Conservation (phyloP, 2,888 invertebrate genomes). For the Heliconius ismenius region DNA sequence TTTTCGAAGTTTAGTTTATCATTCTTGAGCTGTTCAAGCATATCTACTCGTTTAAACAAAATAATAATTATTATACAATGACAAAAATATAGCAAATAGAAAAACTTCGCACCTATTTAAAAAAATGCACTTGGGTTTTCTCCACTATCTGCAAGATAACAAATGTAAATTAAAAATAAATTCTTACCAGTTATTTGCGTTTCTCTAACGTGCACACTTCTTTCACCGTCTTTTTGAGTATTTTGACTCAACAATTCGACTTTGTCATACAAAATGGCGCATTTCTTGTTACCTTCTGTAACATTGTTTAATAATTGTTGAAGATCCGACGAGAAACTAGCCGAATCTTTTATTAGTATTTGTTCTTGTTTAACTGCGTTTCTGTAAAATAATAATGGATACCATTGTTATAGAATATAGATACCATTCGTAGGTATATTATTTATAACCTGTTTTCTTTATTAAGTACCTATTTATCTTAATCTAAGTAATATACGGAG, state of each 20-base stretch:
- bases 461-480: not conserved
- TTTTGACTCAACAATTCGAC: conserved; percentile 71
- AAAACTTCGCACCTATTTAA: no score
- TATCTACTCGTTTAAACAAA: conserved; percentile 60
- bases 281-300: conserved; percentile 71
- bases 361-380: conserved; percentile 80
- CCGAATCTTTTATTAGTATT: conserved; percentile 74
- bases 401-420: not conserved
- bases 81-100: no score
- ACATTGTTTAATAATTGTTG: conserved; percentile 74
- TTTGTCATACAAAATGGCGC: conserved; percentile 73
- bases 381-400: conserved; percentile 52
- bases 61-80: not conserved
- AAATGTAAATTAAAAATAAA: not conserved
- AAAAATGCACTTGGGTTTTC: no score
- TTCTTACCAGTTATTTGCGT: conserved; percentile 76
- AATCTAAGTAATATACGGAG: not conserved
- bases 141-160: no score
- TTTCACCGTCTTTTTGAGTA: conserved; percentile 72
- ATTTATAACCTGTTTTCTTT: not conserved
- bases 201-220: conserved; percentile 78
- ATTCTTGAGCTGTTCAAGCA: conserved; percentile 79
- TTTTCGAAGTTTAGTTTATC: conserved; percentile 80
- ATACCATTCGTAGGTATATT: not conserved
- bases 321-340: conserved; percentile 76